Conservation (phyloP, 2,888 invertebrate genomes). For the Drosophila merina region DNA sequence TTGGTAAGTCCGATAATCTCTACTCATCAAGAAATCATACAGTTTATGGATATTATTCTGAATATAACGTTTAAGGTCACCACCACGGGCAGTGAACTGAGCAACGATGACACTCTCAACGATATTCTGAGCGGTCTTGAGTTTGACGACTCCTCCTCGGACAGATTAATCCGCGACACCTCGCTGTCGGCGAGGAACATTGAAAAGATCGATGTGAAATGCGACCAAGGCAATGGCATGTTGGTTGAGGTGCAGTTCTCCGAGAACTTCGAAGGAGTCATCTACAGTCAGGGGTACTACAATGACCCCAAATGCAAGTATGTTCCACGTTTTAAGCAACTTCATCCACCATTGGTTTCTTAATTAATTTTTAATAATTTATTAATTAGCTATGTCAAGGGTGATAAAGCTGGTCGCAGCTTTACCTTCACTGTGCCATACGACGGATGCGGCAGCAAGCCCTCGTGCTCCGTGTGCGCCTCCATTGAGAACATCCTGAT, state of each 20-base stretch:
- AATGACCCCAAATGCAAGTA: constrained; percentile 87
- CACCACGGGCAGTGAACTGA: constrained; percentile 36
- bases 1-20: constrained; percentile 53
- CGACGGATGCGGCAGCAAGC: constrained; percentile 87
- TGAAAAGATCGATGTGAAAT: constrained; percentile 87
- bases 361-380: not conserved
- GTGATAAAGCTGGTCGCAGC: constrained; percentile 86
- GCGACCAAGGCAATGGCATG: constrained; percentile 85
- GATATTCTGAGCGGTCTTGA: constrained; percentile 32
- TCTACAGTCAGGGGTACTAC: constrained; percentile 89
- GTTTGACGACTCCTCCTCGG: constrained; percentile 37
- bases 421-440: constrained; percentile 88
- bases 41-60: constrained; percentile 17
- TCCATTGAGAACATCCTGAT: constrained; percentile 88
- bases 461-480: constrained; percentile 86
- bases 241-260: constrained; percentile 87
- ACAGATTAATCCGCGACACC: constrained; percentile 33
- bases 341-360: not conserved
- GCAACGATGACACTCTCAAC: constrained; percentile 35
- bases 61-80: constrained; percentile 23
- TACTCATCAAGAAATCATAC: constrained; percentile 6
- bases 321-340: not conserved
- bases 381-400: constrained; percentile 86
- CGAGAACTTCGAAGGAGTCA: constrained; percentile 87
- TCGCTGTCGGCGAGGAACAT: constrained; percentile 71